Base-by-base conservation (phyloP, 2,888 invertebrate genomes). In the Cheilosia variabilis region DNA sequence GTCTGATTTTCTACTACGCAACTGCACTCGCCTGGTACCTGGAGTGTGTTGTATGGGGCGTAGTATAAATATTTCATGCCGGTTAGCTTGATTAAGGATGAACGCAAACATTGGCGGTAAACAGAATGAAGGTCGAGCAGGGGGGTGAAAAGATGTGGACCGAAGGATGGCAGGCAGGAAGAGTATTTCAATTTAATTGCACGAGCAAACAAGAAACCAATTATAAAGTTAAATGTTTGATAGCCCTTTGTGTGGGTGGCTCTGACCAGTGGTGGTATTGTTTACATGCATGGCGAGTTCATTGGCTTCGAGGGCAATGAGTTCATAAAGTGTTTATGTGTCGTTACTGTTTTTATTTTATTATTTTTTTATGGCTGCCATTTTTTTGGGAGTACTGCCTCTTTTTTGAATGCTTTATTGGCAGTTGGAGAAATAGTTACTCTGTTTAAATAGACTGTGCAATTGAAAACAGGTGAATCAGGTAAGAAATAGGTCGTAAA, bases 131-230 rank as follows among this genome's bases (percentile, higher is more conserved):
- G 62, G 24, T 43, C 15, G 53, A 41, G 4, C 37, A 24, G 15
- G 6, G 19, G 10, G 37, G 13, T 37, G 31, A 6, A 3, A 31
- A 27, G 17, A 6, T n/a, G 17, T 37, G n/a, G 15, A 13, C 15
- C 15, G n/a, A 13, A n/a, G 43, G 22, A 22, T 2, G 31, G 0
- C 31, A 0, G 27, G 15, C 13, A 27, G 65, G 22, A 43, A 58
- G 22, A 31, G 47, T 66, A 58, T 52, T 52, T 76, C 76, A 66
- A 60, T 76, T 76, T 60, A 68, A 76, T 66, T 76, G 31, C 58
- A 68, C 31, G n/a, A 52, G 60, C 43, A 68, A 68, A 76, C 66
- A 58, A 52, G 41, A 62, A 72, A 50, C 34, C 71, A 58, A 71
- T 58, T 58, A 50, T 58, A 50, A 58, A 31, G 19, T 57, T 50